phyloP scores from a whole-genome alignment of 2,888 invertebrate genomes.

The Megalurothrips usitatus region DNA sequence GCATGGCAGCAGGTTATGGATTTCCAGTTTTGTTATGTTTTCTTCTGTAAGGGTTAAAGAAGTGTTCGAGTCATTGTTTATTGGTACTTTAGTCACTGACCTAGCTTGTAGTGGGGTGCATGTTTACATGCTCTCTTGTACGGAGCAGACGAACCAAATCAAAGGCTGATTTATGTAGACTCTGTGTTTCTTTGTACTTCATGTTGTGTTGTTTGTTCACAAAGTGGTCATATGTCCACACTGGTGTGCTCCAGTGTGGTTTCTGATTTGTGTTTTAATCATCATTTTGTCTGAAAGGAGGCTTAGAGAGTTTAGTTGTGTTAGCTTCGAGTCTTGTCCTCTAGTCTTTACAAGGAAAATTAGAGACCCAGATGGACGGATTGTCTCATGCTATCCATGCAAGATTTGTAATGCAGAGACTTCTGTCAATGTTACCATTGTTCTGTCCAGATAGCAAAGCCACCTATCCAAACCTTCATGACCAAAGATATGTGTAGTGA shows the following conservation, averaged over 20 bases:
- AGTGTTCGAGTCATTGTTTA: slow-evolving; percentile 9
- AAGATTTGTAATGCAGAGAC: slow-evolving; percentile 12
- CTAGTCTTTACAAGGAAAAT: slow-evolving; percentile 18
- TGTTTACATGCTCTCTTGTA: slow-evolving; percentile 4
- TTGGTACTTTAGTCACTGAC: slow-evolving; percentile 18
- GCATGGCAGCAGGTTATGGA: neutral
- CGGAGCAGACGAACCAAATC: slow-evolving; percentile 22
- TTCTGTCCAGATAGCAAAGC: slow-evolving; percentile 8
- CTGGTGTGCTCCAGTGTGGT: slow-evolving; percentile 12
- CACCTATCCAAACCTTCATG: neutral
- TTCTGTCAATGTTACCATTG: slow-evolving; percentile 19
- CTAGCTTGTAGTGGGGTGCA: slow-evolving; percentile 4
- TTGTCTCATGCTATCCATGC: neutral
- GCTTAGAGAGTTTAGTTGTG: neutral
- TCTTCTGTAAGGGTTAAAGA: neutral
- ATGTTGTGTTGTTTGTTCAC: slow-evolving; percentile 25
- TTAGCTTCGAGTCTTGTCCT: slow-evolving; percentile 7
- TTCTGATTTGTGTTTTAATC: slow-evolving; percentile 16
- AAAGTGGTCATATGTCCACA: slow-evolving; percentile 15
- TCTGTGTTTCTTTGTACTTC: slow-evolving; percentile 25
- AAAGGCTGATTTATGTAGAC: slow-evolving; percentile 25
- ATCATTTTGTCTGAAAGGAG: neutral
- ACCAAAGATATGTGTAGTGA: slow-evolving; percentile 22
- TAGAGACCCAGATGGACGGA: slow-evolving; percentile 9
- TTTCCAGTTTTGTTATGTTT: slow-evolving; percentile 1